A percentile compares a stretch with the other conserved stretches of the same genome.
phyloP scores from a whole-genome alignment of 2,888 invertebrate species.

The Stegana nigrithorax region DNA sequence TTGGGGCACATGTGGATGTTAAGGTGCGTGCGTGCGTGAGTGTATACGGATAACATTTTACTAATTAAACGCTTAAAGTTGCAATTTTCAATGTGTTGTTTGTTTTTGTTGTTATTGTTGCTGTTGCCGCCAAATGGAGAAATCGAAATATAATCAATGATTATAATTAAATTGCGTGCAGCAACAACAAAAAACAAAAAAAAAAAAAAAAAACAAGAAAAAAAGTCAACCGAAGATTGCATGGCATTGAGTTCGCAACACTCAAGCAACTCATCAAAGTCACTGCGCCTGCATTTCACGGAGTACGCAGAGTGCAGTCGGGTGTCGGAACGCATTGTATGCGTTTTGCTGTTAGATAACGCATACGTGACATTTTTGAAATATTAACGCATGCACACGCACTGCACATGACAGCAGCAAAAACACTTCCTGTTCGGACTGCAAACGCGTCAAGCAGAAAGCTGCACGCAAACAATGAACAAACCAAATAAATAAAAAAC shows the following conservation, averaged over 20 bases:
- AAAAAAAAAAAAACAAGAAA: not conserved
- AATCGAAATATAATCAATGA: constrained; percentile 52
- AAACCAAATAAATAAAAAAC: no score
- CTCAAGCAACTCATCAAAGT: not conserved
- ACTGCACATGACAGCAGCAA: no score
- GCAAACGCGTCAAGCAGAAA: no score
- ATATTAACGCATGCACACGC: constrained; percentile 21
- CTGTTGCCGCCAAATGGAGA: not conserved
- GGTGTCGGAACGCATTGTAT: no score
- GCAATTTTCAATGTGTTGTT: not conserved
- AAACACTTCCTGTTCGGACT: no score
- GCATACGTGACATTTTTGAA: constrained; percentile 34
- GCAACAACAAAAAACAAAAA: no score
- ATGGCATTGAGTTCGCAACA: not conserved
- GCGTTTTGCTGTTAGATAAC: constrained; percentile 8
- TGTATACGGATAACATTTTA: no score
- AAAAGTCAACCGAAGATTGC: not conserved
- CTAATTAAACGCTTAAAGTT: constrained; percentile 56
- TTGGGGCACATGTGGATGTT: no score
- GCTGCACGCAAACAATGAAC: not conserved
- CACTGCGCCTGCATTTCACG: no score
- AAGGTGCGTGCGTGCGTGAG: constrained; percentile 43
- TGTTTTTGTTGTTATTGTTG: not conserved
- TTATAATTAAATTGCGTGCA: constrained; percentile 59
- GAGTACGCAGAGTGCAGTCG: no score